Conservation (phyloP, 1,140 invertebrate species). For the Aphelenchoides besseyi region DNA sequence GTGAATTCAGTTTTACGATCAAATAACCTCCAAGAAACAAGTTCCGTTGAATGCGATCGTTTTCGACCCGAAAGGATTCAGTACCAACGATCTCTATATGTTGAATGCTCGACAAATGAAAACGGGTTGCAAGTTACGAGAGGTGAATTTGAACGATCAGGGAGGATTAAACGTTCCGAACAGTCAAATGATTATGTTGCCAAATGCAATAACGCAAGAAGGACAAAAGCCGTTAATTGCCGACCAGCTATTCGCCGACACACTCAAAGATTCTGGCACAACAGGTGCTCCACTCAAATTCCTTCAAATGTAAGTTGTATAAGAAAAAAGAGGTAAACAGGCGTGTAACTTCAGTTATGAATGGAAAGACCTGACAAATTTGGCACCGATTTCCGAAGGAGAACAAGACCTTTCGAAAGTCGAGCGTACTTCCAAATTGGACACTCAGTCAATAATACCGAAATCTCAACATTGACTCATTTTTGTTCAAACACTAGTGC, state of each 20-base stretch:
- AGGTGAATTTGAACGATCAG: neutral
- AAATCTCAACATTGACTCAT: too few relatives aligned
- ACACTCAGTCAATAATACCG: too few relatives aligned
- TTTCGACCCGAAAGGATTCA: conserved; percentile 20
- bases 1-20: conserved; percentile 1
- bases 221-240: neutral
- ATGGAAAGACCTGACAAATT: neutral
- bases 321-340: neutral
- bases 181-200: conserved; percentile 2
- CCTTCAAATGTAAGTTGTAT: neutral
- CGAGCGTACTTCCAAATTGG: too few relatives aligned
- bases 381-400: neutral
- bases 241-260: conserved; percentile 11
- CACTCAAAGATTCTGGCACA: neutral
- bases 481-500: too few relatives aligned
- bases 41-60: neutral
- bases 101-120: conserved; percentile 4
- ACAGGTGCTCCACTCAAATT: conserved; percentile 2
- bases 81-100: conserved; percentile 7
- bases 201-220: neutral
- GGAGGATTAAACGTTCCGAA: neutral
- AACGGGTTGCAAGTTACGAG: neutral
- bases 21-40: neutral
- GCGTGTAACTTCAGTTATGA: neutral
- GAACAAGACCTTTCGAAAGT: too few relatives aligned